A percentile compares a stretch with the other conserved stretches of the same genome.
Conservation (phyloP, 2,888 invertebrate genomes). For the Orgyia antiqua region DNA sequence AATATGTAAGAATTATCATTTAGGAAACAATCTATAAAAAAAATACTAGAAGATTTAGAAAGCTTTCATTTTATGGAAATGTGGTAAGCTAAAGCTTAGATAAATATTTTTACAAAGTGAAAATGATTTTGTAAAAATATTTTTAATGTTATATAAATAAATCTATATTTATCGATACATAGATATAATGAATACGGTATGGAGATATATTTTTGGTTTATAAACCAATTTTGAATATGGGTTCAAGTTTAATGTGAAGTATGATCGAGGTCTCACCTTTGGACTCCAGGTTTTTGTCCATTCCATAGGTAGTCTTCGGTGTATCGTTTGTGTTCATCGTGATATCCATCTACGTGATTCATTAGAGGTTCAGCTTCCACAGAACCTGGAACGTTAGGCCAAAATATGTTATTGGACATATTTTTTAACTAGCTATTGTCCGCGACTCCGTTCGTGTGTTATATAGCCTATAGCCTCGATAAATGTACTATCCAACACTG, state of each 20-base stretch:
- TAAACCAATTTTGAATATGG: not conserved
- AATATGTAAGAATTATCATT: slow-evolving; percentile 23
- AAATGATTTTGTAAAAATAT: slow-evolving; percentile 18
- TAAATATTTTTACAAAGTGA: slow-evolving; percentile 31
- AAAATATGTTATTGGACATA: not conserved
- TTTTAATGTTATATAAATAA: slow-evolving; percentile 18
- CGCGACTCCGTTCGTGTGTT: too few species aligned
- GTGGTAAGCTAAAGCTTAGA: slow-evolving; percentile 48
- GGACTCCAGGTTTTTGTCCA: slow-evolving; percentile 69
- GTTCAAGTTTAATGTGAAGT: not conserved
- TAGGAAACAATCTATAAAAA: slow-evolving; percentile 65
- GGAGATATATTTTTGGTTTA: too few species aligned
- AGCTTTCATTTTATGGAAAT: slow-evolving; percentile 43
- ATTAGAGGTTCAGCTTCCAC: slow-evolving; percentile 87
- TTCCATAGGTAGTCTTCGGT: slow-evolving; percentile 73
- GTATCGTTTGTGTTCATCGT: slow-evolving; percentile 65
- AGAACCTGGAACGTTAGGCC: slow-evolving; percentile 60
- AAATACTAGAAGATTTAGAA: slow-evolving; percentile 38
- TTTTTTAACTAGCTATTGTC: too few species aligned
- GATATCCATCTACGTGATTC: slow-evolving; percentile 80
- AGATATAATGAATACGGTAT: too few species aligned
- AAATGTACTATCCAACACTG: too few species aligned
- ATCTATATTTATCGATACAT: slow-evolving; percentile 7
- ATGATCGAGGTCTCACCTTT: slow-evolving; percentile 66
- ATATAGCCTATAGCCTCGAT: too few species aligned